A percentile compares a stretch with the other conserved stretches of the same genome.
These are phyloP conservation scores for Drosophila truncata DNA, from an alignment of 1,140 invertebrate species.

Conservation along the genomic window DNA sequence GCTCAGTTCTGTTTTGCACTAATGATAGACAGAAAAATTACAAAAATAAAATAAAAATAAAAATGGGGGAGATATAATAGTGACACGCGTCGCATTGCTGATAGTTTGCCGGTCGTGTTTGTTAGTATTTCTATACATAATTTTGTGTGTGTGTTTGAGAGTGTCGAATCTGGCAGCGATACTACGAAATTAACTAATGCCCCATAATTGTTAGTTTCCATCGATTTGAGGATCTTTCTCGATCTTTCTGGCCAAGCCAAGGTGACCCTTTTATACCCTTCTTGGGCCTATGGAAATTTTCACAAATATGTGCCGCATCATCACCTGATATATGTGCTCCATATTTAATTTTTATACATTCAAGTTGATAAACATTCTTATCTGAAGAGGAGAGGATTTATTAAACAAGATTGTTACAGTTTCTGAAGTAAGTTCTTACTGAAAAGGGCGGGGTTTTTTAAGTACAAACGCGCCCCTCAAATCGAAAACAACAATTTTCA, in stretches of 20 bases:
- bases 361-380: slow-evolving; percentile 32
- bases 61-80: slow-evolving; percentile 9
- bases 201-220: slow-evolving; percentile 1
- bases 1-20: slow-evolving; percentile 11
- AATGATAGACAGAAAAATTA: neutral
- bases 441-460: neutral
- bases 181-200: slow-evolving; percentile 11
- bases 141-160: slow-evolving; percentile 2
- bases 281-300: slow-evolving; percentile 36
- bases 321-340: neutral
- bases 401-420: slow-evolving; percentile 7
- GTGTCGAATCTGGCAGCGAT: slow-evolving; percentile 9
- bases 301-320: slow-evolving; percentile 27
- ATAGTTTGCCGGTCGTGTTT: slow-evolving; percentile 44
- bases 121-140: neutral
- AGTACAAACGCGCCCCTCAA: slow-evolving; percentile 17
- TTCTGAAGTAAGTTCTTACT: neutral
- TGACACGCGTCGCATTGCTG: slow-evolving; percentile 36
- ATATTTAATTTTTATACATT: neutral
- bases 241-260: slow-evolving; percentile 50
- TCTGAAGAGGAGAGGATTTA: slow-evolving; percentile 19
- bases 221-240: neutral
- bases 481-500: neutral
- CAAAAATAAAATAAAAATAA: neutral
- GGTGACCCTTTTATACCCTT: slow-evolving; percentile 56